Percentiles rank a stretch among this genome's conserved stretches.
Conservation (phyloP, 2,797 vertebrate genomes). For the Leptoclinus maculatus region DNA sequence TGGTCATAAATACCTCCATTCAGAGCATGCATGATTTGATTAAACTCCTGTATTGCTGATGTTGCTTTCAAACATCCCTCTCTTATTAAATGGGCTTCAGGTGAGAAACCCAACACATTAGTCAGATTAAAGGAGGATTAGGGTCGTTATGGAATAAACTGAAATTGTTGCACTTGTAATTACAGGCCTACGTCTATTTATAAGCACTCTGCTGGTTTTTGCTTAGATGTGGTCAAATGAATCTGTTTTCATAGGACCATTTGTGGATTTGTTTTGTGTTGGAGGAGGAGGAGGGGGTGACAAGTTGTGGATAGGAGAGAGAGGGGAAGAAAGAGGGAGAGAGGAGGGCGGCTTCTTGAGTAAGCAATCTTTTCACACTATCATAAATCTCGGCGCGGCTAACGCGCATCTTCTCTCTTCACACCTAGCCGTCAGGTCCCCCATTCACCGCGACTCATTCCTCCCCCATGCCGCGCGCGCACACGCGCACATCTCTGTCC, state of each 20-base stretch:
- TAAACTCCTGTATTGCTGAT: neutral
- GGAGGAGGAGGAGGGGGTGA: slow-evolving; percentile 7
- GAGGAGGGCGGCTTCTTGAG: slow-evolving; percentile 63
- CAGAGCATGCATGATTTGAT: neutral
- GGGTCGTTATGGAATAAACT: neutral
- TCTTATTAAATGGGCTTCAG: neutral
- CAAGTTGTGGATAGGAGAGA: slow-evolving; percentile 33
- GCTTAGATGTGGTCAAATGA: neutral
- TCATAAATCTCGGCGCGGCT: slow-evolving; percentile 88
- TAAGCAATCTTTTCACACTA: slow-evolving; percentile 87
- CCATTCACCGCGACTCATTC: slow-evolving; percentile 80
- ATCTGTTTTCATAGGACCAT: slow-evolving; percentile 17
- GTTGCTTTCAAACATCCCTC: slow-evolving; percentile 10
- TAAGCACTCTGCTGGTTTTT: neutral
- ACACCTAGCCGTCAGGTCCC: slow-evolving; percentile 78
- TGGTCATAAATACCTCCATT: slow-evolving; percentile 2
- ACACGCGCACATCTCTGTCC: slow-evolving; percentile 38
- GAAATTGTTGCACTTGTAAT: neutral
- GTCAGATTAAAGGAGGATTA: neutral
- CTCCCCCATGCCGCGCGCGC: slow-evolving; percentile 17
- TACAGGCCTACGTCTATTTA: neutral
- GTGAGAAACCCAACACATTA: neutral
- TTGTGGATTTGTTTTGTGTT: slow-evolving; percentile 40
- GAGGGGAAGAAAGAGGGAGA: slow-evolving; percentile 9
- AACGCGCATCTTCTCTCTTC: slow-evolving; percentile 84